Base-by-base conservation (phyloP, 2,888 invertebrate species). In the Idaea dimidiata region DNA sequence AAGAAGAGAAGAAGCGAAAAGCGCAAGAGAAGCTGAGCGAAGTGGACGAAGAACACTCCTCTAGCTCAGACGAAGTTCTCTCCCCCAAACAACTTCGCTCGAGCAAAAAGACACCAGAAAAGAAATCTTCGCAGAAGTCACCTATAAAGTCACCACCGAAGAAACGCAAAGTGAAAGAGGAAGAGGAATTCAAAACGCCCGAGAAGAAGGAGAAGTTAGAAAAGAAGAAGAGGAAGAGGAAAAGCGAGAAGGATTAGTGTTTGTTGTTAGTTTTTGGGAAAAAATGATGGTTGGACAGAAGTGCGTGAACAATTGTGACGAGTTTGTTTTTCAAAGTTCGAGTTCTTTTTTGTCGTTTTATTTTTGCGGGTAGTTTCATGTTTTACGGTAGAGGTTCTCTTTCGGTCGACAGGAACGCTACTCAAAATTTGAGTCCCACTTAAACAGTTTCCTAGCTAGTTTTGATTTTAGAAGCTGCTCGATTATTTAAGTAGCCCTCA, bases 211-310 rank as follows among this genome's bases (percentile, higher is more conserved):
- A 83, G 24, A 73, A 78, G 56, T 76, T 79, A 60, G 72, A 81
- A 66, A 82, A 82, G 69, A 77, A 76, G 76, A 67, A 72, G 66
- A 78, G 74, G 60, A 73, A 77, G 71, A 93, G 84, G 84, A 91
- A 86, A 77, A 83, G 84, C 0, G 90, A 88, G 76, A 93, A 89
- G 65, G 90, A 91, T 75, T 91, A 91, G 91, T 90, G 91, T 86
- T 88, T 89, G 68, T 74, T 85, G 69, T 81, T 86, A 69, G 88
- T 90, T 72, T 91, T 88, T 73, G 84, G 79, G 66, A 87, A 82
- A 72, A 76, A 80, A 65, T 80, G 77, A 74, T 74, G 65, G n/a
- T 33, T 33, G 61, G 17, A 17, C 43, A 60, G 62, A 59, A 62
- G 64, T 59, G 62, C 58, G 18, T 62, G 61, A 62, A 67, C 67